Evolutionary conservation across 2,797 vertebrate genomes (phyloP).

Genomic region (Pogoniulus pusillus): DNA sequence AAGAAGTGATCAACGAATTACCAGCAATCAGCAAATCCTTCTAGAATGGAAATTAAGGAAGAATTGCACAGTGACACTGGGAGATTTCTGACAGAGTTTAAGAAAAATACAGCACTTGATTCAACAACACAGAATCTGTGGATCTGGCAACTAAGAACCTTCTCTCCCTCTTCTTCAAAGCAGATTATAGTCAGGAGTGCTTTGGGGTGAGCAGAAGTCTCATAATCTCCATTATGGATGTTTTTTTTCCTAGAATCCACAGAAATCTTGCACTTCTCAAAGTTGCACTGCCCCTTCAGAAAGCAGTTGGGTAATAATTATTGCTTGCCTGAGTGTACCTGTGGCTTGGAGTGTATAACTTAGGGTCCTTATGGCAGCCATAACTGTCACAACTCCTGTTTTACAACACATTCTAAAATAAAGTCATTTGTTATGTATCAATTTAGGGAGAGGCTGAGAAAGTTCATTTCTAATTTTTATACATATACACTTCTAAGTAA

Average conservation of each 20-base stretch:
- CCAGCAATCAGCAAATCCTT: conserved; percentile 26
- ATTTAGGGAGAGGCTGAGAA: neutral
- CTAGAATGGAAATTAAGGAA: neutral
- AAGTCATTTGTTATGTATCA: neutral
- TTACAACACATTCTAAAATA: neutral
- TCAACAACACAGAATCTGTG: neutral
- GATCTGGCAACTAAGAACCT: neutral
- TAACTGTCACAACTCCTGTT: neutral
- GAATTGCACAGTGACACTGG: neutral
- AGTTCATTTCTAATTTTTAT: neutral
- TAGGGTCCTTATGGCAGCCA: neutral
- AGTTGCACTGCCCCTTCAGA: neutral
- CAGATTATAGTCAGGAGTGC: neutral
- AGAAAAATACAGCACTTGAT: neutral
- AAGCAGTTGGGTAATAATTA: accelerated
- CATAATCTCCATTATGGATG: too few relatives aligned
- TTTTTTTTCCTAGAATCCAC: neutral
- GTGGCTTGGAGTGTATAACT: neutral
- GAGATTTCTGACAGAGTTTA: neutral
- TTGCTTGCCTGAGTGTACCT: neutral
- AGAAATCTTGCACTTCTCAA: neutral
- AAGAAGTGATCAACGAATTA: conserved; percentile 43
- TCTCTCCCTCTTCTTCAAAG: neutral
- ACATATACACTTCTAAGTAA: neutral
- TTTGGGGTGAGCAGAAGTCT: neutral